Base-by-base conservation (phyloP, 2,888 invertebrate genomes). In the Stomorhina lunata region DNA sequence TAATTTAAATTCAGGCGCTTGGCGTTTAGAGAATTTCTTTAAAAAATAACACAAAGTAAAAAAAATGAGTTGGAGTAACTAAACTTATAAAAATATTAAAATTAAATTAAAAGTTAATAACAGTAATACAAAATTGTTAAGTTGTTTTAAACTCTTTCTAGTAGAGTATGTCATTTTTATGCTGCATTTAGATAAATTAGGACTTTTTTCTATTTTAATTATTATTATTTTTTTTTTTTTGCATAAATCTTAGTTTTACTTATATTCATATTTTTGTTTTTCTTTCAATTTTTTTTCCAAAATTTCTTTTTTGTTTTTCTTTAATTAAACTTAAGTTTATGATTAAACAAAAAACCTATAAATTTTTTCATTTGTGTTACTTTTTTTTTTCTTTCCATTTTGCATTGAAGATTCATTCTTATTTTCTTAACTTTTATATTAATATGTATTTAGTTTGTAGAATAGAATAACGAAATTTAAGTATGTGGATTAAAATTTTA, bases 111-210 rank as follows among this genome's bases (percentile, higher is more conserved):
- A 77, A 29, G 48, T 48, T 59, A 68, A 66, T 68, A 76, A 65
- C 71, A 75, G 57, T 78, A 73, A 79, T 76, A 71, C 79, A 79
- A 75, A 65, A 59, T 78, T 71, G 55, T 57, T 71, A 10, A 48
- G 29, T 27, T 4, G 7, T 29, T 29, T 66, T n/a, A 32, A 37
- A 29, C 57, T 66, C 48, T 55, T 61, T 17, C 43, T n/a, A 53
- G n/a, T 40, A 71, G 69, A 71, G 50, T 32, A 32, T 59, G 79
- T 66, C 79, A 71, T 59, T 79, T 61, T 68, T 55, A 32, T 63
- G 55, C 55, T 63, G 61, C 29, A 3, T 20, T 25, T 57, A 66
- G 37, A 15, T 29, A 55, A 27, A 45, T 15, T 4, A 40, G 25
- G 25, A 27, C 53, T 45, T 40, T 65, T 32, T 57, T 25, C 12